Base-by-base conservation (phyloP, 2,113 vertebrate species). In the Pagrus major region DNA sequence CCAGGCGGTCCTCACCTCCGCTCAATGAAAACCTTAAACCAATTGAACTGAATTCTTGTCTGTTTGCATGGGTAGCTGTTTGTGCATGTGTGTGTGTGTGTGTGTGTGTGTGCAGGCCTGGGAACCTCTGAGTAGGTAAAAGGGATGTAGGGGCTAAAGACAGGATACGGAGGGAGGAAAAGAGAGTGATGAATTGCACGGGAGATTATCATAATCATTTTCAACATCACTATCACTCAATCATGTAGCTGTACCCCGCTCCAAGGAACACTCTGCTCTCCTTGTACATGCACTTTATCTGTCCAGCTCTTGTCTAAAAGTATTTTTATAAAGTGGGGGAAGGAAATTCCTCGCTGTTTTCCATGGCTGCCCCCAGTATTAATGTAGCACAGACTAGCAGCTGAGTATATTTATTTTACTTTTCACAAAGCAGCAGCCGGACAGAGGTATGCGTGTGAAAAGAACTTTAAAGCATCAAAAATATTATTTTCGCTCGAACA, bases 401-500 rank as follows among this genome's bases (percentile, higher is more conserved):
- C 92, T 93, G 91, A 84, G 81, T 71, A 85, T 92, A 89, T 95
- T 94, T 92, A 91, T 88, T 74, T 92, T 74, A 71, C 68, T 88
- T 78, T 86, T 92, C 81, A 93, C 90, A 93, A 91, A 94, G 91
- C 89, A 78, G 88, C 86, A 47, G 79, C 71, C 64, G 58, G 86
- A 91, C 85, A 85, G 80, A 89, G 76, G 76, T 74, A 68, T 85
- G 90, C 76, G 75, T 92, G 86, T 93, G 90, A 93, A 92, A 90
- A 63, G 77, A 72, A 89, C 91, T 93, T 94, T 86, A 93, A 94
- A 94, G 93, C 89, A 91, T 84, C 52, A 56, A 88, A 92, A 93
- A 93, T 90, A 92, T 92, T 86, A 91, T 88, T 91, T 91, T 88
- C 79, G 42, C 88, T 84, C 59, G 49, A 89, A 86, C 79, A 83